Percentiles rank a stretch among this genome's conserved stretches.
These are phyloP conservation scores for Polydrusus cervinus DNA, from an alignment of 2,888 invertebrate genomes.

Conservation along the genomic window DNA sequence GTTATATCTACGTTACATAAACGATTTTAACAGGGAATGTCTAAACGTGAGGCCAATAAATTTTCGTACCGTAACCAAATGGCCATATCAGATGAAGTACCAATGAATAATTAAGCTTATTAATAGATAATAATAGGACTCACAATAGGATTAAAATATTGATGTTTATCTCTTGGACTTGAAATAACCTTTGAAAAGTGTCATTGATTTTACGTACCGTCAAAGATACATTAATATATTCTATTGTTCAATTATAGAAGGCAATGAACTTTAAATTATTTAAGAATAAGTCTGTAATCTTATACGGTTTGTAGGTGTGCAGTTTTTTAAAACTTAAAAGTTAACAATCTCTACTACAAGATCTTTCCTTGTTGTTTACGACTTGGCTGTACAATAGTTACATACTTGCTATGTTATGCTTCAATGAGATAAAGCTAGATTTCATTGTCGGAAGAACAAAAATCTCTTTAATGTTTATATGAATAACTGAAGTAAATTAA, in stretches of 20 bases:
- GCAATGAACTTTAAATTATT: constrained; percentile 23
- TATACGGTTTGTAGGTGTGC: constrained; percentile 14
- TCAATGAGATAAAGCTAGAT: too few relatives aligned
- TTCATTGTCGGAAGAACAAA: too few relatives aligned
- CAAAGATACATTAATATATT: constrained; percentile 32
- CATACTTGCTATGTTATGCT: too few relatives aligned
- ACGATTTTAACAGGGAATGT: too few relatives aligned
- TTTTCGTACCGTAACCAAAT: constrained; percentile 17
- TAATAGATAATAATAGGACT: constrained; percentile 24
- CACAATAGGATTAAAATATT: constrained; percentile 44
- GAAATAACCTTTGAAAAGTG: constrained; percentile 45
- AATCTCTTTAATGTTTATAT: too few relatives aligned
- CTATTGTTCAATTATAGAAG: constrained; percentile 41
- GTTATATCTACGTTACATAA: too few relatives aligned
- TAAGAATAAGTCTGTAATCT: not conserved
- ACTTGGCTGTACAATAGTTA: too few relatives aligned
- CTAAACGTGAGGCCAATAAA: not conserved
- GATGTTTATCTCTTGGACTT: constrained; percentile 39
- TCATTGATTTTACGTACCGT: constrained; percentile 33
- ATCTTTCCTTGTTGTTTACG: too few relatives aligned
- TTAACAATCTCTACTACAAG: not conserved
- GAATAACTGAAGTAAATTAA: too few relatives aligned
- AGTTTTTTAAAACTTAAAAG: not conserved
- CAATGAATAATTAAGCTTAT: constrained; percentile 26
- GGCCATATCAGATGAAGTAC: constrained; percentile 15